Evolutionary conservation across 2,888 invertebrate genomes (phyloP).

Genomic region (Chymomyza fuscimana): DNA sequence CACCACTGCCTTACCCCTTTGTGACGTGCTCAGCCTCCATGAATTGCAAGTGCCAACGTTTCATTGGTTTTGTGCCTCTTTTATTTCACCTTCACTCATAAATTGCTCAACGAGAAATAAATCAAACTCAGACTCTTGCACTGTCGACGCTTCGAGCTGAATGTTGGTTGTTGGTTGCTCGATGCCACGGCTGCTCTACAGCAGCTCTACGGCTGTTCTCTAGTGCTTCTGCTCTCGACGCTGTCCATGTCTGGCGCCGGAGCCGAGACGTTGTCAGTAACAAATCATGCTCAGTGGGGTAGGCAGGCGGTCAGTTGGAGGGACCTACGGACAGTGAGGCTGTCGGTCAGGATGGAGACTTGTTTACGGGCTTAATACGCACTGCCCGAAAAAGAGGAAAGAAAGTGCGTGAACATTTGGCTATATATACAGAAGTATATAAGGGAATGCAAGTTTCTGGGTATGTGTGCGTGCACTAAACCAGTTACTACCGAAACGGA

Average conservation of each 20-base stretch:
- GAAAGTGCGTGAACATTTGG: constrained; percentile 65
- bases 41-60: constrained; percentile 49
- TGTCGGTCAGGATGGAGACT: constrained; percentile 44
- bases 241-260: neutral
- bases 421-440: constrained; percentile 3
- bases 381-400: constrained; percentile 27
- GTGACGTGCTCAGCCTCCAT: constrained; percentile 43
- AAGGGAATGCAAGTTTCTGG: constrained; percentile 32
- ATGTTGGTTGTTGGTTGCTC: neutral
- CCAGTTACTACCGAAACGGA: constrained; percentile 32
- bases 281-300: constrained; percentile 67
- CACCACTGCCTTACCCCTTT: constrained; percentile 41
- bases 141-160: constrained; percentile 17
- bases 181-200: constrained; percentile 6
- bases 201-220: no score
- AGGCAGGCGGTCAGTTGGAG: constrained; percentile 48
- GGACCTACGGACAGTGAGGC: constrained; percentile 19
- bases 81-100: constrained; percentile 55
- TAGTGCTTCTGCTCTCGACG: constrained; percentile 26
- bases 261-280: constrained; percentile 71
- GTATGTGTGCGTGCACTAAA: constrained; percentile 10
- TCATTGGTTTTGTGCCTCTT: constrained; percentile 48
- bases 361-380: constrained; percentile 71
- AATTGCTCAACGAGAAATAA: constrained; percentile 73
- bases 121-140: constrained; percentile 67